Percentiles rank a stretch among this genome's conserved stretches.
These are phyloP conservation scores for Chrysolina oricalcia DNA, from an alignment of 2,888 invertebrate genomes.

Conservation along the genomic window DNA sequence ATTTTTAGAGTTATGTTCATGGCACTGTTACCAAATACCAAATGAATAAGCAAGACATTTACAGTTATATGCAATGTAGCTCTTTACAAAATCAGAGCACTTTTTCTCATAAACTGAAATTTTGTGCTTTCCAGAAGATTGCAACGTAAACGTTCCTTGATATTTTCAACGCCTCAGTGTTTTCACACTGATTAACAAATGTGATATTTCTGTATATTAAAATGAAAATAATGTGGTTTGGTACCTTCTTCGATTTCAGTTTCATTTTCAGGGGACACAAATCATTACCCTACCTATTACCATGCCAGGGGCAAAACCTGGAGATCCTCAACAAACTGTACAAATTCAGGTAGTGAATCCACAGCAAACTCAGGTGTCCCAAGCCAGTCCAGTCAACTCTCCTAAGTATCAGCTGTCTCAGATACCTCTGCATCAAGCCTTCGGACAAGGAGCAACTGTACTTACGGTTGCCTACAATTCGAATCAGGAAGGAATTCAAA, in stretches of 20 bases:
- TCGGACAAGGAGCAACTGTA: conserved; percentile 83
- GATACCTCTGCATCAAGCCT: conserved; percentile 81
- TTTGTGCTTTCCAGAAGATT: too few relatives aligned
- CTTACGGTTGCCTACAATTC: conserved; percentile 84
- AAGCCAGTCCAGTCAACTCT: conserved; percentile 73
- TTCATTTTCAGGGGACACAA: conserved; percentile 72
- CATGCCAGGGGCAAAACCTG: conserved; percentile 83
- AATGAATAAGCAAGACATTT: too few relatives aligned
- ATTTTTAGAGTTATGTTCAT: too few relatives aligned
- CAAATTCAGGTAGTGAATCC: conserved; percentile 79
- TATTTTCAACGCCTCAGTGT: too few relatives aligned
- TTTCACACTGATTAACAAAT: not conserved
- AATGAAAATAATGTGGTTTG: not conserved
- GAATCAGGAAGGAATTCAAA: conserved; percentile 75
- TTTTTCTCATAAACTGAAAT: too few relatives aligned
- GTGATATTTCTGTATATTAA: not conserved
- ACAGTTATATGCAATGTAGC: too few relatives aligned
- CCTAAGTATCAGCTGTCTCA: conserved; percentile 84
- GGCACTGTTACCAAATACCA: too few relatives aligned
- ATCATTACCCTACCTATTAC: conserved; percentile 86
- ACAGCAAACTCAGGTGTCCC: conserved; percentile 65
- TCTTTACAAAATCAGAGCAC: too few relatives aligned
- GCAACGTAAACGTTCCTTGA: too few relatives aligned
- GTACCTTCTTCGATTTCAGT: conserved; percentile 15
- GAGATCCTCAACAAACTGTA: conserved; percentile 85